Percentiles rank a stretch among this genome's conserved stretches.
These are phyloP conservation scores for Phrynosoma platyrhinos DNA, from an alignment of 2,113 vertebrate species.

Conservation along the genomic window DNA sequence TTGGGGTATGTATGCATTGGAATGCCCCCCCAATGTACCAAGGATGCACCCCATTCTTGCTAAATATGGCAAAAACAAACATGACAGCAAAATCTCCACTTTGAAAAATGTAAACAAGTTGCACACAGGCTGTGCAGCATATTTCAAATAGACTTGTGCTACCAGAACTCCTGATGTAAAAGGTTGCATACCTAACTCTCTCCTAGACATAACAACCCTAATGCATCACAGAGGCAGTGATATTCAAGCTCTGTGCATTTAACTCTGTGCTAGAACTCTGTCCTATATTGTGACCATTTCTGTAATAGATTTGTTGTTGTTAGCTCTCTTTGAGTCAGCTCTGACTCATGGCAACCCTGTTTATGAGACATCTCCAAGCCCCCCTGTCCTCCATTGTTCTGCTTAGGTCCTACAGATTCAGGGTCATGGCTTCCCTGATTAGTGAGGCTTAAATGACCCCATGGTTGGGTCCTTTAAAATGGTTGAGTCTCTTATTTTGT, in stretches of 20 bases:
- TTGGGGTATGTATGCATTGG: not conserved
- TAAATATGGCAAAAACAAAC: not conserved
- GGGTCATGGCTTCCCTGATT: not conserved
- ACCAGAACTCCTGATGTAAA: not conserved
- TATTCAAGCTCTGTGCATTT: not conserved
- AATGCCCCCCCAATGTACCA: not conserved
- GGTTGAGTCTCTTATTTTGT: not conserved
- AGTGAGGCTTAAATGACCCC: not conserved
- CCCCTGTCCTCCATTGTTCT: no score
- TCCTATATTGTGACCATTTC: not conserved
- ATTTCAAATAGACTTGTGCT: not conserved
- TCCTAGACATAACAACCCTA: not conserved
- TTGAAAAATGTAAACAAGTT: not conserved
- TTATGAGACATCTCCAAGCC: no score
- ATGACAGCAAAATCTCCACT: not conserved
- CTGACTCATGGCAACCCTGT: no score
- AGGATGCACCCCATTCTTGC: not conserved
- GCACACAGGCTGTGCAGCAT: not conserved
- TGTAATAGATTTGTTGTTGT: no score
- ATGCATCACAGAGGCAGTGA: not conserved
- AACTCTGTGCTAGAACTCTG: not conserved
- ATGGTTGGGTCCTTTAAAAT: not conserved
- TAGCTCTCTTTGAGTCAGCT: no score
- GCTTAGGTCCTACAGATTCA: no score
- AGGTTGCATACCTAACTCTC: slow-evolving; percentile 10